Evolutionary conservation across 2,888 invertebrate genomes (phyloP), one percentile per base, ranked within the genome.

Genomic region (Corbicula japonica): DNA sequence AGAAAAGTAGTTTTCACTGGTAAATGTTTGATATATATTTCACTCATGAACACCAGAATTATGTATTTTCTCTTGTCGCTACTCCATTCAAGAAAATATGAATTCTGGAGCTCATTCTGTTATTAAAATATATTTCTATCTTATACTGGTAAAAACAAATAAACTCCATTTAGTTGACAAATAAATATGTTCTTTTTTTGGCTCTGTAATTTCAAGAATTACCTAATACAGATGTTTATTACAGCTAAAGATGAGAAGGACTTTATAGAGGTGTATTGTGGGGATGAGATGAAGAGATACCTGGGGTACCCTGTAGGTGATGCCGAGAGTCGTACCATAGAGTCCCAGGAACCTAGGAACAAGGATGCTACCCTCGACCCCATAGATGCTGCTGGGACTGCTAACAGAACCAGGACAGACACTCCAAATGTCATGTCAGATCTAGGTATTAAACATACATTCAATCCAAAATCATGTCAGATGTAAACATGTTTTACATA

Each of bases 211-310:
- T n/a, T n/a, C n/a, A n/a, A n/a, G n/a, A n/a, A n/a, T n/a, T n/a
- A n/a, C n/a, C n/a, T n/a, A n/a, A n/a, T n/a, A n/a, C n/a, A n/a
- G n/a, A n/a, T n/a, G 56, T 35, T 69, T 26, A 63, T 69, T 80
- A 15, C 80, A 90, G 89, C 89, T 0, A 85, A 85, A 26, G 83
- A 85, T 56, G 83, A 87, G 2, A 85, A 85, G 1, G 91, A 89
- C 35, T 85, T 80, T 58, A 79, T 91, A 15, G 84, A 87, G 50
- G 82, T 90, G 8, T 85, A 83, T 50, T 91, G 91, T 71, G 88
- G 88, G 0, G 83, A 85, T 30, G 85, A 87, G 15, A 84, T 88
- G 72, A 84, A 84, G 32, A 61, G 78, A n/a, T 80, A 86, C n/a
- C 80, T 88, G 8, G 83, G 84, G 32, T 79, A 80, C 28, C 76